Conservation (phyloP, 2,888 invertebrate genomes). For the Caenorhabditis panamensis region DNA sequence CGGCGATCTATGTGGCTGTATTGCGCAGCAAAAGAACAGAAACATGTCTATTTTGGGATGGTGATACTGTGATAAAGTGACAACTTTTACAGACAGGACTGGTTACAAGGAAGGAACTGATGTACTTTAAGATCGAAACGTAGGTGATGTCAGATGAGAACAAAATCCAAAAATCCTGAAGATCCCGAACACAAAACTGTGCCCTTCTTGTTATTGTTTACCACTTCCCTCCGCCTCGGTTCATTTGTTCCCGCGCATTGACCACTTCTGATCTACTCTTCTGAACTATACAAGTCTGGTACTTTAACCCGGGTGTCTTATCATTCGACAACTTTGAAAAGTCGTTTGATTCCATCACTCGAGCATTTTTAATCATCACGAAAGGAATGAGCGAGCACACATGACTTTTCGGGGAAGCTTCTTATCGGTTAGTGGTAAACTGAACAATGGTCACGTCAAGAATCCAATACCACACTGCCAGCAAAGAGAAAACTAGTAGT, state of each 20-base stretch:
- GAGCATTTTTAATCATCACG: neutral
- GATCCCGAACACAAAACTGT: neutral
- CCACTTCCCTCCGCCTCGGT: neutral
- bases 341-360: constrained; percentile 35
- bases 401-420: constrained; percentile 19
- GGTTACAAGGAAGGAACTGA: neutral
- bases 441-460: constrained; percentile 26
- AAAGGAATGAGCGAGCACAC: constrained; percentile 22
- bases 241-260: neutral
- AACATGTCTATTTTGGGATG: constrained; percentile 9
- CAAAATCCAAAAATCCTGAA: neutral
- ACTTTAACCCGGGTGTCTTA: neutral
- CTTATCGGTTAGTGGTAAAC: constrained; percentile 15
- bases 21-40: constrained; percentile 9
- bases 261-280: constrained; percentile 4
- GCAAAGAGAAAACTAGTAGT: neutral
- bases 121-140: neutral
- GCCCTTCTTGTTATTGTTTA: neutral
- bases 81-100: constrained; percentile 1
- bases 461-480: too few species aligned
- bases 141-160: neutral
- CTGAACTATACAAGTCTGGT: neutral
- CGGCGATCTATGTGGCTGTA: constrained; percentile 17
- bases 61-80: constrained; percentile 7
- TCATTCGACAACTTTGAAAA: constrained; percentile 34